Evolutionary conservation across 1,140 invertebrate species (phyloP), one percentile per base, ranked within the genome.

Genomic region (Drosophila chauvacae): DNA sequence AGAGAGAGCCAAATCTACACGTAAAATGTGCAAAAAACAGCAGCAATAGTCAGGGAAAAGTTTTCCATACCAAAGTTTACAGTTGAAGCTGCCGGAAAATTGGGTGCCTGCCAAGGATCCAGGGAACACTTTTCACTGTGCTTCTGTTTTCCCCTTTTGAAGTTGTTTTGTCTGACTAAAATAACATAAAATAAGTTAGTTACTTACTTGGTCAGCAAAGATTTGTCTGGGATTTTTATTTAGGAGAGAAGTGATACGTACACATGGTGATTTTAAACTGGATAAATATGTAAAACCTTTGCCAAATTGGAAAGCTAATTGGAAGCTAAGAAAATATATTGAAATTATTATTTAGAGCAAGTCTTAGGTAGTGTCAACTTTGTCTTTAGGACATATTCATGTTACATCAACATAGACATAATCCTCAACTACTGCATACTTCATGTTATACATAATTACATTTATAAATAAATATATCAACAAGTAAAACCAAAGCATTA

Each of bases 11-110:
- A 56, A 69, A 69, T 68, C 56, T 56, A 42, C 56, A 39, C 33
- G 42, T 75, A 69, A 77, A 77, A 44, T 77, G 20, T 56, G 42
- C 57, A 44, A 44, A 28, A 28, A 69, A 33, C 55, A 35, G n/a
- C 58, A 48, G 44, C 35, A 64, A 23, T 23, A 23, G 23, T 23
- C 23, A 23, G 23, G 23, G 23, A 23, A 23, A 44, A 57, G 28
- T 41, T 71, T 71, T 72, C 30, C 30, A 56, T 18, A 72, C 37
- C 45, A 30, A 42, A 59, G 44, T 50, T 72, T 72, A 7, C 20
- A 51, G n/a, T 42, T 33, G 11, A 23, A 16, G 9, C 14, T 13
- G 28, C 23, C 11, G 16, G 23, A 45, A 66, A 62, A 66, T 62
- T 14, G 51, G n/a, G 11, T 35, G 10, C 10, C 10, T 35, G 28